Evolutionary conservation across 2,888 invertebrate genomes (phyloP).

Genomic region (Onchidella celtica): DNA sequence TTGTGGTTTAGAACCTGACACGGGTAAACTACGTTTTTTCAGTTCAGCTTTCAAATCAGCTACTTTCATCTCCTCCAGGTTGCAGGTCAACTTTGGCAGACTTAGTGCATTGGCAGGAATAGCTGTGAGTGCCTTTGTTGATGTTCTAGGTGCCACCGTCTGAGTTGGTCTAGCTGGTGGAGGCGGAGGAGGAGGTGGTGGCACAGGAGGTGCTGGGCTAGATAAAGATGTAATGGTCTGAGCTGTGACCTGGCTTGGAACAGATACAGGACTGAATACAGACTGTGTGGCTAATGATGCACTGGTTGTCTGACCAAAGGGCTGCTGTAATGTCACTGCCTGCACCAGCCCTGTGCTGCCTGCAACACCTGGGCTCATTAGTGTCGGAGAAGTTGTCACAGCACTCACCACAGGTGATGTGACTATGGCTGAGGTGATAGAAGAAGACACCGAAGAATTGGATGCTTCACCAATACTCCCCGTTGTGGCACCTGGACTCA

Average conservation of each 20-base stretch:
- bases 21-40: slow-evolving; percentile 95
- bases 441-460: slow-evolving; percentile 59
- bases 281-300: slow-evolving; percentile 7
- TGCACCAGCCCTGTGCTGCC: slow-evolving; percentile 4
- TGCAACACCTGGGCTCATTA: slow-evolving; percentile 45
- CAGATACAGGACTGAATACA: slow-evolving; percentile 17
- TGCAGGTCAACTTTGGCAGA: slow-evolving; percentile 76
- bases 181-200: slow-evolving; percentile 52
- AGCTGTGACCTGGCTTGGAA: slow-evolving; percentile 39
- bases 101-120: slow-evolving; percentile 50
- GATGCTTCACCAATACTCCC: not conserved
- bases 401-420: slow-evolving; percentile 57
- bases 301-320: slow-evolving; percentile 52
- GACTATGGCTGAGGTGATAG: slow-evolving; percentile 58
- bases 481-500: slow-evolving; percentile 8
- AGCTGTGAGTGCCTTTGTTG: slow-evolving; percentile 28
- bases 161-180: slow-evolving; percentile 46
- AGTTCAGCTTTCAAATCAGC: slow-evolving; percentile 96
- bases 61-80: slow-evolving; percentile 97
- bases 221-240: slow-evolving; percentile 50
- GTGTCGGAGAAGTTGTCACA: slow-evolving; percentile 40
- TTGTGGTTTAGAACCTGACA: slow-evolving; percentile 97
- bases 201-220: slow-evolving; percentile 56
- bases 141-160: slow-evolving; percentile 39
- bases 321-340: not conserved